phyloP scores from a whole-genome alignment of 2,888 invertebrate genomes.

The Oscheius sp. region DNA sequence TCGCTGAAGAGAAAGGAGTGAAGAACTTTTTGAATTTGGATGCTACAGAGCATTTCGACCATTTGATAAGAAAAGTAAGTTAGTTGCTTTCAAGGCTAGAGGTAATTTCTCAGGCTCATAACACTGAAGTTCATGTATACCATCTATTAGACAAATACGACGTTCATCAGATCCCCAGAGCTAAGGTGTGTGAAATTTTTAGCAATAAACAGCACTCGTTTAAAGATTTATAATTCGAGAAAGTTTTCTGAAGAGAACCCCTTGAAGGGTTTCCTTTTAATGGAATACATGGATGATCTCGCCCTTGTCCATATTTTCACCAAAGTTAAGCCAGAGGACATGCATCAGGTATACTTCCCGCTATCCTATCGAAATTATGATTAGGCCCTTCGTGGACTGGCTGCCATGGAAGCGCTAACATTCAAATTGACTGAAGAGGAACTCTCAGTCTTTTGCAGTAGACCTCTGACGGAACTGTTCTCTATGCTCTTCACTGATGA shows the following conservation, averaged over 20 bases:
- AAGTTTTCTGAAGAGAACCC: constrained; percentile 32
- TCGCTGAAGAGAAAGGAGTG: constrained; percentile 16
- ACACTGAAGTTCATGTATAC: constrained; percentile 25
- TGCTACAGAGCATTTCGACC: neutral
- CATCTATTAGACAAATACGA: constrained; percentile 9
- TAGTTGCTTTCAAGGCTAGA: neutral
- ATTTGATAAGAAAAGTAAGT: neutral
- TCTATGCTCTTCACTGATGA: constrained; percentile 4
- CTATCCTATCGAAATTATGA: neutral
- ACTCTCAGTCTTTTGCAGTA: neutral
- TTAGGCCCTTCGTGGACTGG: constrained; percentile 23
- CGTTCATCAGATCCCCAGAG: neutral
- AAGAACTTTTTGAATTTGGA: constrained; percentile 9
- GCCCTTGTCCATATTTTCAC: constrained; percentile 16
- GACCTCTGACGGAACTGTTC: constrained; percentile 16
- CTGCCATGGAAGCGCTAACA: constrained; percentile 14
- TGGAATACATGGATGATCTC: constrained; percentile 31
- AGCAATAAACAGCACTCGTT: constrained; percentile 7
- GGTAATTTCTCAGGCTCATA: neutral
- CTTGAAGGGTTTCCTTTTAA: constrained; percentile 17
- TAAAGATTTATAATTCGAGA: constrained; percentile 6
- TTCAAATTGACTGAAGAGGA: constrained; percentile 34
- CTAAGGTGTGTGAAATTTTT: constrained; percentile 18
- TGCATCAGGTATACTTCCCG: constrained; percentile 2
- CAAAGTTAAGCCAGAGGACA: constrained; percentile 12